phyloP scores from a whole-genome alignment of 2,113 vertebrate genomes.

The Myrmophylax atrothorax region DNA sequence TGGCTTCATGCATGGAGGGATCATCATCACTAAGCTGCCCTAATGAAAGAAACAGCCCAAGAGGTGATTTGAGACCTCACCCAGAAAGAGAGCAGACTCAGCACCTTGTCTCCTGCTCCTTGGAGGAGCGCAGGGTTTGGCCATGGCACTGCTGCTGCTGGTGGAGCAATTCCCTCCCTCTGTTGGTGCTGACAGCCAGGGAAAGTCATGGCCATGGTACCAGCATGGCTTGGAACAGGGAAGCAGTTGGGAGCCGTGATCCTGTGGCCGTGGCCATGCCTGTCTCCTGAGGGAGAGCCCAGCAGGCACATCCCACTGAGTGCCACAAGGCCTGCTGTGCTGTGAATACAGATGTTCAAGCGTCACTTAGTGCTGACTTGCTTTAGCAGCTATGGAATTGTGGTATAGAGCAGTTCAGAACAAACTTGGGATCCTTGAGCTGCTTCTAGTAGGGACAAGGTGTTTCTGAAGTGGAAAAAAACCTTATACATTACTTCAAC shows the following conservation, averaged over 20 bases:
- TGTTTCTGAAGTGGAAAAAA: background rate
- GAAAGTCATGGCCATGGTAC: background rate
- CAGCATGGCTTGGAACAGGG: background rate
- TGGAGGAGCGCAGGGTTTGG: background rate
- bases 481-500: background rate
- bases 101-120: background rate
- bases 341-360: background rate
- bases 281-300: background rate
- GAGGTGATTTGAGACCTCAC: background rate
- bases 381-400: background rate
- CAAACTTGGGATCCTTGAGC: background rate
- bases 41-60: background rate
- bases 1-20: background rate
- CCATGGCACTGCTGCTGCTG: background rate
- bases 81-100: background rate
- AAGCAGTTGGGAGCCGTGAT: accelerated
- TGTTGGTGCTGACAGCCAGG: background rate
- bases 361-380: background rate
- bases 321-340: background rate
- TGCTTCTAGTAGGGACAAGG: background rate
- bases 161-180: background rate
- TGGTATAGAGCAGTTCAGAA: background rate
- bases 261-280: accelerated
- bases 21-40: background rate
- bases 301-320: background rate